Evolutionary conservation across 2,888 invertebrate genomes (phyloP).

Genomic region (Rotaria macrura): DNA sequence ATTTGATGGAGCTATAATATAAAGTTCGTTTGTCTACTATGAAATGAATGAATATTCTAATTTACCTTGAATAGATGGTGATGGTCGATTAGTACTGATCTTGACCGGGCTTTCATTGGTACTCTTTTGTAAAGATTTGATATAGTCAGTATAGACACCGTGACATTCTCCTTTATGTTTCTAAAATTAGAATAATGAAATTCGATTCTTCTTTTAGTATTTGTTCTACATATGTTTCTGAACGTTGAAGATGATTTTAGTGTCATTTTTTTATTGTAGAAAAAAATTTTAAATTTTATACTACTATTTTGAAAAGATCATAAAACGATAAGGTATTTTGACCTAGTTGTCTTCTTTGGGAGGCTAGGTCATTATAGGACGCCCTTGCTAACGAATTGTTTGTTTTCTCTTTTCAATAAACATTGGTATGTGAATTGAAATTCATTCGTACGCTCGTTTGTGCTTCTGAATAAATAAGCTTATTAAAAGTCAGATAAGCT

Average conservation of each 20-base stretch:
- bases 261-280: no score
- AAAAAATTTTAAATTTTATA: no score
- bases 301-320: no score
- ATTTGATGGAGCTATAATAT: not conserved
- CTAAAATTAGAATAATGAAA: not conserved
- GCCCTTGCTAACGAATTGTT: not conserved
- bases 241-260: no score
- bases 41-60: not conserved
- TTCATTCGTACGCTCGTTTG: not conserved
- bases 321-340: no score
- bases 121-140: constrained; percentile 14
- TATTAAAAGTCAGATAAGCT: constrained; percentile 23
- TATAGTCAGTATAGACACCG: constrained; percentile 11
- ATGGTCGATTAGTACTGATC: not conserved
- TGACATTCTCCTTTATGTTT: constrained; percentile 8
- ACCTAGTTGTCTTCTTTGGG: not conserved
- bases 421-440: not conserved
- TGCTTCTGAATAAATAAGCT: constrained; percentile 19
- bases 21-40: not conserved
- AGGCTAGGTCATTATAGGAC: not conserved
- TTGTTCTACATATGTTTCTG: no score
- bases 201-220: no score
- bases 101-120: not conserved
- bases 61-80: constrained; percentile 6
- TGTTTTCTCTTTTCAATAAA: not conserved